Conservation (phyloP, 2,797 vertebrate genomes). For the Australoheros facetus region DNA sequence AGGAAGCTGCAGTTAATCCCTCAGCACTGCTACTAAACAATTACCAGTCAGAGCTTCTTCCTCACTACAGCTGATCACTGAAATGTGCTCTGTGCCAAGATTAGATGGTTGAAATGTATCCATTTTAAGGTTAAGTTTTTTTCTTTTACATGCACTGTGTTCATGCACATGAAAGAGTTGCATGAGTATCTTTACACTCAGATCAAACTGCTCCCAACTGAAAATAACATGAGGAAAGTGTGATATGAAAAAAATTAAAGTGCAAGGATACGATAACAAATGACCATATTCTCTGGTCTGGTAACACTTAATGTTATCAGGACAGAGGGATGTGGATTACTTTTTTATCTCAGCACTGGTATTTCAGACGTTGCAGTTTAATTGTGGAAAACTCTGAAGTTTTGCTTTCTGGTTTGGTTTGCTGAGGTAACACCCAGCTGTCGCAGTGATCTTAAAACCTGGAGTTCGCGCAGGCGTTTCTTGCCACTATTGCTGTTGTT, state of each 20-base stretch:
- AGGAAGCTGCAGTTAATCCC: conserved; percentile 62
- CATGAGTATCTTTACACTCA: not conserved
- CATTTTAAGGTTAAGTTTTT: not conserved
- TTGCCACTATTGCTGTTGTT: conserved; percentile 70
- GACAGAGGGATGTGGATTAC: conserved; percentile 50
- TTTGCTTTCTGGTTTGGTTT: conserved; percentile 40
- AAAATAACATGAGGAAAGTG: conserved; percentile 17
- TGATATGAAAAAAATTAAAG: conserved; percentile 31
- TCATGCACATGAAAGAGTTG: not conserved
- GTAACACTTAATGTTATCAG: conserved; percentile 77
- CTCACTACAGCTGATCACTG: conserved; percentile 18
- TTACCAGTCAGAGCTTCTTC: not conserved
- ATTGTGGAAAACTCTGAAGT: conserved; percentile 56
- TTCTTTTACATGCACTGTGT: not conserved
- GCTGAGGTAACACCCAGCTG: conserved; percentile 62
- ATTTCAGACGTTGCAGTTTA: conserved; percentile 63
- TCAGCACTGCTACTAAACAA: conserved; percentile 53
- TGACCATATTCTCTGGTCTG: conserved; percentile 69
- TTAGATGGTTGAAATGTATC: not conserved
- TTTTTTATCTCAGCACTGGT: conserved; percentile 67
- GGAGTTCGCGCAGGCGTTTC: conserved; percentile 55
- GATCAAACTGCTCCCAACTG: conserved; percentile 1
- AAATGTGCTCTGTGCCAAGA: not conserved
- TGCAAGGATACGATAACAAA: conserved; percentile 54
- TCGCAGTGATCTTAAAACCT: conserved; percentile 54